phyloP scores from a whole-genome alignment of 2,113 vertebrate species.

The Anguilla rostrata region DNA sequence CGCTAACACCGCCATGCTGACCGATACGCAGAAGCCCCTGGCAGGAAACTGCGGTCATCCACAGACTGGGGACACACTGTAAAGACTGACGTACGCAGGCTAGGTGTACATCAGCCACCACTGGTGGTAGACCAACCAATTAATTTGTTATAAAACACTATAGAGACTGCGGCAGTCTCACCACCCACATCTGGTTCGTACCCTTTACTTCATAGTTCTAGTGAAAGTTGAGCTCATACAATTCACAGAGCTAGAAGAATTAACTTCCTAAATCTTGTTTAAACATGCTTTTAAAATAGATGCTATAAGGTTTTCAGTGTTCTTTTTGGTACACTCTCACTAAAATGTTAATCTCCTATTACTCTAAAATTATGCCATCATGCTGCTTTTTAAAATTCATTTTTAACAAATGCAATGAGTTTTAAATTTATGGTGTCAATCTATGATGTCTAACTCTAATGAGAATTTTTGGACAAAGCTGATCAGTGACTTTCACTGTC shows the following conservation, averaged over 20 bases:
- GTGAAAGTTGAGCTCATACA: no score
- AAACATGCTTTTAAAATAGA: no score
- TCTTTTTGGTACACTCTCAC: no score
- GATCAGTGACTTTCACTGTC: background rate
- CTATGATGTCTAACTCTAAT: background rate
- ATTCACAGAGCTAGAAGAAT: no score
- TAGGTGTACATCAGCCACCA: background rate
- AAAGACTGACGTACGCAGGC: background rate
- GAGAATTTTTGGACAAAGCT: no score
- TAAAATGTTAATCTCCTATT: no score
- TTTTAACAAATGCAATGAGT: background rate
- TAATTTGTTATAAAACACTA: background rate
- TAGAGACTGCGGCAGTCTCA: background rate
- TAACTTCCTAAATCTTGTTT: no score
- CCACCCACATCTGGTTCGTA: no score
- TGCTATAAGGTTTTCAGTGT: no score
- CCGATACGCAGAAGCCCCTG: background rate
- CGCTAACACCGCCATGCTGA: background rate
- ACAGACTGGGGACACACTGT: background rate
- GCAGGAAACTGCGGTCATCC: background rate
- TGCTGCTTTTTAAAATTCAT: no score
- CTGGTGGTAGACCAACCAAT: background rate
- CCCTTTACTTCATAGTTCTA: no score
- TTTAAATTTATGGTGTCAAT: background rate
- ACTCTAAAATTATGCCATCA: no score